A percentile compares a stretch with the other conserved stretches of the same genome.
Conservation (phyloP, 2,888 invertebrate genomes). For the Hofmannophila pseudospretella region DNA sequence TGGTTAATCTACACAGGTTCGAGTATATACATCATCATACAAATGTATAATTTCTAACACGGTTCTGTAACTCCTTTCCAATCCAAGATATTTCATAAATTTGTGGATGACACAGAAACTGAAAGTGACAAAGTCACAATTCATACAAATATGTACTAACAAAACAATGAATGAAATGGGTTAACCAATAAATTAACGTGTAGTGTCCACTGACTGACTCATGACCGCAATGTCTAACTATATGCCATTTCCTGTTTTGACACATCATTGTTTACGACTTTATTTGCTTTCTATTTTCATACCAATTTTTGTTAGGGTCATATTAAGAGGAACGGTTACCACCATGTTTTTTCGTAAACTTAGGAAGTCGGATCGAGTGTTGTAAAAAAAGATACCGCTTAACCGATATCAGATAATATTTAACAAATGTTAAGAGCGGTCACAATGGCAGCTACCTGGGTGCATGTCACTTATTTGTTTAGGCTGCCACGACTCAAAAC, state of each 20-base stretch:
- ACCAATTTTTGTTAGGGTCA: too few relatives aligned
- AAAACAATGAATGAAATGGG: constrained; percentile 36
- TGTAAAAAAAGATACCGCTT: constrained; percentile 30
- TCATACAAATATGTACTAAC: constrained; percentile 14
- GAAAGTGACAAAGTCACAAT: constrained; percentile 1
- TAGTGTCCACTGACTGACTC: constrained; percentile 36
- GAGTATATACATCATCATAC: too few relatives aligned
- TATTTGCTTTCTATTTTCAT: constrained; percentile 2
- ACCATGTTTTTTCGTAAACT: too few relatives aligned
- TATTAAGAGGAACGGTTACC: too few relatives aligned
- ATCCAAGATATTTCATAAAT: too few relatives aligned
- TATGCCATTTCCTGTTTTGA: constrained; percentile 41
- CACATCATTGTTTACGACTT: too few relatives aligned
- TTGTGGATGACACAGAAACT: too few relatives aligned
- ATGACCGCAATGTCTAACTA: constrained; percentile 26
- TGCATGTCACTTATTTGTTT: constrained; percentile 72
- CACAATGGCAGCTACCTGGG: constrained; percentile 65
- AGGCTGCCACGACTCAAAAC: constrained; percentile 69
- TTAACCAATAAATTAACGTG: constrained; percentile 34
- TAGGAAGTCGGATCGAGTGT: not conserved
- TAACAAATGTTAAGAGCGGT: constrained; percentile 62
- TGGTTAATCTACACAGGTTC: too few relatives aligned
- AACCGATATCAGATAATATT: constrained; percentile 70
- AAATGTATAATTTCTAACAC: too few relatives aligned
- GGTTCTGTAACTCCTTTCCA: too few relatives aligned